Conservation (phyloP, 1,140 invertebrate species). For the Macrobrachium rosenbergii region DNA sequence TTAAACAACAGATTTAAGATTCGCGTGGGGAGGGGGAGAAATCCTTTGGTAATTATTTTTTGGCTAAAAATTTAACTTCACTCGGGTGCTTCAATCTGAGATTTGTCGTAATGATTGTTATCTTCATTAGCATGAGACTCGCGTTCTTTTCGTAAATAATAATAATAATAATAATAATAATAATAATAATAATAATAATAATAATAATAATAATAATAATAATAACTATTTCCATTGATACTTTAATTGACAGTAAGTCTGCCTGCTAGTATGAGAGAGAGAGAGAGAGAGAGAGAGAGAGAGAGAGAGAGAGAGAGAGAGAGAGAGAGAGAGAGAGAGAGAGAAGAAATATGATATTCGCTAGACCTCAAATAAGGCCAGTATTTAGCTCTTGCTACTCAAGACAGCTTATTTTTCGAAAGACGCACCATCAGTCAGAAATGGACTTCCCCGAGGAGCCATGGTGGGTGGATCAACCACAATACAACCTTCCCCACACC, state of each 20-base stretch:
- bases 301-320: background rate
- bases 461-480: too few species aligned
- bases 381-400: too few species aligned
- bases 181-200: slow-evolving; percentile 17
- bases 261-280: background rate
- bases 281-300: background rate
- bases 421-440: too few species aligned
- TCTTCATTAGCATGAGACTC: background rate
- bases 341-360: too few species aligned
- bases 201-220: slow-evolving; percentile 5
- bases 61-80: too few species aligned
- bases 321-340: background rate
- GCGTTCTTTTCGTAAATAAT: background rate
- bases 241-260: background rate
- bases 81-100: background rate
- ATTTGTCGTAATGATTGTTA: background rate
- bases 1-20: too few species aligned
- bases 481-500: too few species aligned
- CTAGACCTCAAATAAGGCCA: too few species aligned
- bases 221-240: slow-evolving; percentile 1
- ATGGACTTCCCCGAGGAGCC: too few species aligned
- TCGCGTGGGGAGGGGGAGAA: too few species aligned
- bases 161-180: background rate
- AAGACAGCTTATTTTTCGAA: too few species aligned
- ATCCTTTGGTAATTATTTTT: too few species aligned